Evolutionary conservation across 2,797 vertebrate genomes (phyloP), one percentile per base, ranked within the genome.

Genomic region (Tapera naevia): DNA sequence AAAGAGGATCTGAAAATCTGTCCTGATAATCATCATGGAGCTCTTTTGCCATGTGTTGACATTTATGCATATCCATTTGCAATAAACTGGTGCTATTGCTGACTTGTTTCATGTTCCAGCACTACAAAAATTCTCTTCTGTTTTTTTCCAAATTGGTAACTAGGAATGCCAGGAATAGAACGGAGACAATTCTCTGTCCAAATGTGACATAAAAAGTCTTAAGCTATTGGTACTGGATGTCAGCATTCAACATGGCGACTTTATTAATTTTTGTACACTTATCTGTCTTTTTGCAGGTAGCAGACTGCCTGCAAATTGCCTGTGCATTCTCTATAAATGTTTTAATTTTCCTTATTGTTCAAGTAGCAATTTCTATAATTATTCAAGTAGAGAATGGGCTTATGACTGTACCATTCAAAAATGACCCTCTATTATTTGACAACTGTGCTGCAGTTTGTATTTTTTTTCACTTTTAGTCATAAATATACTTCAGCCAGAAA

Each of bases 221-320:
- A 66, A 58, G 11, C 7, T 80, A 24, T 30, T 87, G 28, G 50
- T 76, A 10, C n/a, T 67, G 43, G 18, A 66, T 0, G 2, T 35
- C 51, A 72, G 30, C 22, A 46, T 82, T 79, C 21, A 54, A 28
- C 7, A 11, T 3, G 8, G 30, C 33, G 60, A 76, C 51, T 88
- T 72, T 32, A 61, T 70, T 75, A 76, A 56, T 87, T 82, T 67
- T 86, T 92, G 81, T 87, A 66, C 43, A 37, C 32, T 91, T 89
- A 74, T 78, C 85, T 83, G 58, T 86, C 72, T 75, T 83, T 66
- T 62, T 93, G 61, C 82, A 94, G 70, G 80, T 86, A 75, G 58
- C 45, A 80, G 54, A 27, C 39, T 88, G 32, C 30, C 54, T 61
- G 17, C 0, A 1, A 62, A 45, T 57, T 57, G 25, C 23, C n/a